These are phyloP conservation scores for Leptatherina wallacei DNA, from an alignment of 2,797 vertebrate genomes.

Conservation along the genomic window DNA sequence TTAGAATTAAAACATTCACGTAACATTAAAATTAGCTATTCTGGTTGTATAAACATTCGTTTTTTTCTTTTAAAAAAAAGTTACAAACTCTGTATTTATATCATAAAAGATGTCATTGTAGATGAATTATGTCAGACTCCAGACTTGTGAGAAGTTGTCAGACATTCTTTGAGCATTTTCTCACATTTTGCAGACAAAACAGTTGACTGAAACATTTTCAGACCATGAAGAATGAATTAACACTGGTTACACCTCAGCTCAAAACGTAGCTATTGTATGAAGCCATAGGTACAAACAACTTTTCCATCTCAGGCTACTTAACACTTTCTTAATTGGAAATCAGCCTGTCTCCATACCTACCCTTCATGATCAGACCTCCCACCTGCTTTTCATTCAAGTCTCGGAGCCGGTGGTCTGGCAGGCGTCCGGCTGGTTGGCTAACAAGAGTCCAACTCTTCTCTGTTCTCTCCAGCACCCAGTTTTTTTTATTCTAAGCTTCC, in stretches of 20 bases:
- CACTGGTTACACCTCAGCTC: background rate
- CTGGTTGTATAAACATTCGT: too few species aligned
- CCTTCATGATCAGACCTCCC: constrained; percentile 58
- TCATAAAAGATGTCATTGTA: background rate
- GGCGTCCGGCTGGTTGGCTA: constrained; percentile 22
- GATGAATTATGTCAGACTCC: background rate
- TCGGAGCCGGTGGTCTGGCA: constrained; percentile 64
- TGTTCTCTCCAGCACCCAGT: constrained; percentile 17
- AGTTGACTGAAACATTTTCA: background rate
- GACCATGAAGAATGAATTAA: background rate
- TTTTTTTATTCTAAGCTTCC: constrained; percentile 36
- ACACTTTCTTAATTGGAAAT: constrained; percentile 56
- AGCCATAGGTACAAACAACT: constrained; percentile 29
- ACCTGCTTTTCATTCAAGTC: constrained; percentile 61
- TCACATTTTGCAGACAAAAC: background rate
- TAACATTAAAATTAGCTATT: too few species aligned
- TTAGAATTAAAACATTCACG: too few species aligned
- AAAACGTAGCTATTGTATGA: background rate
- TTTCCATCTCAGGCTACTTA: constrained; percentile 26
- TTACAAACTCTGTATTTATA: background rate
- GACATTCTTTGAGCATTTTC: background rate
- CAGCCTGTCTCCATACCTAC: constrained; percentile 44
- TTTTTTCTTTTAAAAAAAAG: too few species aligned
- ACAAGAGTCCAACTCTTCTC: constrained; percentile 30
- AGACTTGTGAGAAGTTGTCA: background rate